Evolutionary conservation across 2,113 vertebrate species (phyloP).

Genomic region (Helogale parvula): DNA sequence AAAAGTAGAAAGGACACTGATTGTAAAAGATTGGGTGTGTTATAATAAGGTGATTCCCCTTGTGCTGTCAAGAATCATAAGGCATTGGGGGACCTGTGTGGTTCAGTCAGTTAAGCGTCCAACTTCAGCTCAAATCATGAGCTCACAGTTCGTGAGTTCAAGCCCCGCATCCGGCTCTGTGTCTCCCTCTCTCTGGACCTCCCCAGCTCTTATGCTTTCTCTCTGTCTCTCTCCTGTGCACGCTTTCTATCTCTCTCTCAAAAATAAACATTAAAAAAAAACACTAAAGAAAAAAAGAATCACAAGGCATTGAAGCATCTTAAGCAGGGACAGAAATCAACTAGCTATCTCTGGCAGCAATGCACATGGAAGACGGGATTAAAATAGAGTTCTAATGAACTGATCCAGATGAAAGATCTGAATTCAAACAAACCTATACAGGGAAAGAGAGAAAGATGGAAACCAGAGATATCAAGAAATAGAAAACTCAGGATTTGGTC

Average conservation of each 20-base stretch:
- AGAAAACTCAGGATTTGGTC: neutral
- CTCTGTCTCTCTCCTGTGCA: neutral
- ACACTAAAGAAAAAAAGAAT: neutral
- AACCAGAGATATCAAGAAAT: neutral
- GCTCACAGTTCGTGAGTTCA: neutral
- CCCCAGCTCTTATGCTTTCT: too few species aligned
- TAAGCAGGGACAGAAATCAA: neutral
- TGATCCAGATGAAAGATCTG: neutral
- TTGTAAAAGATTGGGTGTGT: neutral
- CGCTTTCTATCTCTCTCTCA: too few species aligned
- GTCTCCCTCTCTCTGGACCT: neutral
- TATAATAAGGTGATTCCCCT: neutral
- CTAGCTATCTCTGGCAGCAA: neutral
- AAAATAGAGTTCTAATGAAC: neutral
- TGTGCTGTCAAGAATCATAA: neutral
- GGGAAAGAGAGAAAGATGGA: neutral
- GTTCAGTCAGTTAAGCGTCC: neutral
- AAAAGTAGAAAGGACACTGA: neutral
- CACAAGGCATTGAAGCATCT: neutral
- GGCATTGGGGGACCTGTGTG: neutral
- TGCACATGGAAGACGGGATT: neutral
- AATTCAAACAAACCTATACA: neutral
- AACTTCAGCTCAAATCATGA: neutral
- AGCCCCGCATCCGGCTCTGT: neutral
- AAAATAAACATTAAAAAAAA: neutral